These are phyloP conservation scores for Tridacna gigas DNA, from an alignment of 2,888 invertebrate species.

Conservation along the genomic window DNA sequence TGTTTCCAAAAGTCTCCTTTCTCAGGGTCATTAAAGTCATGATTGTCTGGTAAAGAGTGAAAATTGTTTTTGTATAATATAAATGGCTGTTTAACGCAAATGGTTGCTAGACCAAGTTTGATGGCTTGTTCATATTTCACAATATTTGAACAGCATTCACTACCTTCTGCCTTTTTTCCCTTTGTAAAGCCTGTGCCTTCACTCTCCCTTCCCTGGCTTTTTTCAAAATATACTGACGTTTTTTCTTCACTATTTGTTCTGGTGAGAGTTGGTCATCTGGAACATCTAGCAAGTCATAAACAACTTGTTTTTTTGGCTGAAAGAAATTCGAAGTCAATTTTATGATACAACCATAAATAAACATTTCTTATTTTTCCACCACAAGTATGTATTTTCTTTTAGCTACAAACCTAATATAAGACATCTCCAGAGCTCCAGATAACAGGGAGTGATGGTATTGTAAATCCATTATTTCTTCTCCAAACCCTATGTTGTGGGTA, in stretches of 20 bases:
- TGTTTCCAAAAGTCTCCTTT: neutral
- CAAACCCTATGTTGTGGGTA: too few species aligned
- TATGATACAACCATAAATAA: neutral
- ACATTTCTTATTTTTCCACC: too few species aligned
- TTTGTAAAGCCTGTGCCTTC: conserved; percentile 75
- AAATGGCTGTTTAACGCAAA: too few species aligned
- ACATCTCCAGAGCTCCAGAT: too few species aligned
- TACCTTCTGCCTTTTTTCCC: conserved; percentile 79
- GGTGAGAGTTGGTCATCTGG: conserved; percentile 81
- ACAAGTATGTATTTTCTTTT: too few species aligned
- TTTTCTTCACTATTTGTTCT: conserved; percentile 85
- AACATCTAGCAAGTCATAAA: conserved; percentile 79
- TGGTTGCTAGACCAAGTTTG: too few species aligned
- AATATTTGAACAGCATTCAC: neutral
- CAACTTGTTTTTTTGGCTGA: conserved; percentile 67
- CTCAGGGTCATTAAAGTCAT: neutral
- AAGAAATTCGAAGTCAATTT: neutral
- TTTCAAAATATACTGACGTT: conserved; percentile 84
- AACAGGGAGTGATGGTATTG: too few species aligned
- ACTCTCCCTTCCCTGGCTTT: conserved; percentile 78
- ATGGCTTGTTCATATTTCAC: too few species aligned
- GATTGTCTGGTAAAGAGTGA: neutral
- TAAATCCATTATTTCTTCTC: too few species aligned
- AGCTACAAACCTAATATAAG: too few species aligned
- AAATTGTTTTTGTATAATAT: too few species aligned